Evolutionary conservation across 1,140 invertebrate species (phyloP).

Genomic region (Eufriesea mexicana): DNA sequence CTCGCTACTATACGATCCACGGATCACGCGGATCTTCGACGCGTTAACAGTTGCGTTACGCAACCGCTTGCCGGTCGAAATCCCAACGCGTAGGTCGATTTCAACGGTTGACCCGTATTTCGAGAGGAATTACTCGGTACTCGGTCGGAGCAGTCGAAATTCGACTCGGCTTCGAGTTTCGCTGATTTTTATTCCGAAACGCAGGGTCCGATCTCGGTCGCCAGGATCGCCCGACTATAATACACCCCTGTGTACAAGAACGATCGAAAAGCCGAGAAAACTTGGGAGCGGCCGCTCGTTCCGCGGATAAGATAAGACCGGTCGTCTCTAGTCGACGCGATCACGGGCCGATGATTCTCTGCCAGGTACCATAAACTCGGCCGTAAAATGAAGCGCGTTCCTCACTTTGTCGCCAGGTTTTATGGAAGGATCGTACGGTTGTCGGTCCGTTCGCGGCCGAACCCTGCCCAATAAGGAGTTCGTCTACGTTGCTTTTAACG

Average conservation of each 20-base stretch:
- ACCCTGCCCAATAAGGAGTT: constrained; percentile 49
- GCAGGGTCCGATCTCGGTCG: neutral
- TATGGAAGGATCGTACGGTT: constrained; percentile 55
- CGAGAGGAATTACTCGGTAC: neutral
- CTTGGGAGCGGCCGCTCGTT: constrained; percentile 53
- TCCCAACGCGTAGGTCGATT: no score
- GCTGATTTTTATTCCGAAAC: neutral
- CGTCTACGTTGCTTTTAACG: constrained; percentile 58
- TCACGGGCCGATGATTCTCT: constrained; percentile 46
- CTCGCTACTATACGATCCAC: neutral
- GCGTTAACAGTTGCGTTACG: neutral
- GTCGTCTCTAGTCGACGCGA: constrained; percentile 52
- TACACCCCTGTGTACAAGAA: neutral
- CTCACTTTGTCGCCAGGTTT: constrained; percentile 68
- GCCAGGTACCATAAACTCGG: constrained; percentile 60
- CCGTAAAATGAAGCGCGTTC: constrained; percentile 65
- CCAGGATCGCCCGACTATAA: neutral
- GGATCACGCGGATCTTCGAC: neutral
- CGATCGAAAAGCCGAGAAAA: constrained; percentile 29
- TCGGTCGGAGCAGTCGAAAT: no score
- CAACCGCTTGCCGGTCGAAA: neutral
- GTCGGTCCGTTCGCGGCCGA: constrained; percentile 3
- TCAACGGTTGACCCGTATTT: no score
- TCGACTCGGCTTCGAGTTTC: neutral
- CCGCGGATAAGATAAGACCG: constrained; percentile 65